Evolutionary conservation across 2,888 invertebrate genomes (phyloP), one percentile per base, ranked within the genome.

Genomic region (Chrysotoxum bicinctum): DNA sequence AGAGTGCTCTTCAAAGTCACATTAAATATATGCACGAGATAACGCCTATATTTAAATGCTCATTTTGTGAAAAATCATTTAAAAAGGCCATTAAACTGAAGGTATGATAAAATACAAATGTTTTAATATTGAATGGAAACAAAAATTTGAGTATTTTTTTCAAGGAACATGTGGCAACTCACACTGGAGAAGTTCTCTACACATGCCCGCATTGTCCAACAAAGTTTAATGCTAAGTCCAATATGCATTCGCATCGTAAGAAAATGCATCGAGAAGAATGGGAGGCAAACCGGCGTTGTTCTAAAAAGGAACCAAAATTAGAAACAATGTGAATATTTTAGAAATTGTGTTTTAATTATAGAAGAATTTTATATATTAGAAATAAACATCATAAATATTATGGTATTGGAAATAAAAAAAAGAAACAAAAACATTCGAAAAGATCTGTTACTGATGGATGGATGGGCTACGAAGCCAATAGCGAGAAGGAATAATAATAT

Each of bases 31-130:
- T 88, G 9, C 89, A 89, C 77, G 52, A 64, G 40, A 76, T 80
- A 4, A 10, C 16, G 19, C 43, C 54, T 0, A 14, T 14, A 3
- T 89, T 88, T 43, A 89, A 88, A 9, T 90, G 90, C 64, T 88
- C 89, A 87, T 90, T 90, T 48, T 90, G 89, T 74, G 90, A 89
- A 7, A 89, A 89, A 30, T 88, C 90, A 2, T 89, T 89, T 32
- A 89, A 89, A 58, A 90, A 90, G 87, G 88, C 89, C 16, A 75
- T 84, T 12, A 75, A 79, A 40, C 40, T 84, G 2, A 78, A 66
- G 73, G 78, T 83, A 70, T 3, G 21, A 16, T 2, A 3, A 10
- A 14, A 8, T 10, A 26, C n/a, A 21, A 58, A 14, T 58, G 12
- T 12, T 45, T 43, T 30, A 7, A 40, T 19, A 30, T 45, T 14